Conservation (phyloP, 2,797 vertebrate genomes). For the Epinephelus awoara region DNA sequence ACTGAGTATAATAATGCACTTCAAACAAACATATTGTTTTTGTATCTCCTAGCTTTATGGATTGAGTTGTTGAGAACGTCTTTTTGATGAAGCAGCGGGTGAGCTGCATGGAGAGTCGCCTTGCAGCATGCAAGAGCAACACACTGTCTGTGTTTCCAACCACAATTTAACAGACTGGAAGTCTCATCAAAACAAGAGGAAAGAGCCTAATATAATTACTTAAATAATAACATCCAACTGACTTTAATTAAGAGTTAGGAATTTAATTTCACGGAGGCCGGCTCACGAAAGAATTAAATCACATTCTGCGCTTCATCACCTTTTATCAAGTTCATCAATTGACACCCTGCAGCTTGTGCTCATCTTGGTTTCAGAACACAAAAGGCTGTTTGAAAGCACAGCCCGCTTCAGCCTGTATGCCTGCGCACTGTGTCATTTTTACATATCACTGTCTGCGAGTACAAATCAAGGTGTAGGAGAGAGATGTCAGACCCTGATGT, state of each 20-base stretch:
- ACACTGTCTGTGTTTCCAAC: constrained; percentile 20
- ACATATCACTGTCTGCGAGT: constrained; percentile 31
- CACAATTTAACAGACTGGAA: constrained; percentile 30
- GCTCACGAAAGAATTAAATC: constrained; percentile 61
- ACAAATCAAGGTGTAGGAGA: constrained; percentile 47
- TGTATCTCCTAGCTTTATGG: background rate
- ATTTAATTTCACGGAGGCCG: constrained; percentile 70
- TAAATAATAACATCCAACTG: constrained; percentile 59
- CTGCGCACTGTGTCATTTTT: constrained; percentile 6
- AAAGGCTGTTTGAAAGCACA: constrained; percentile 16
- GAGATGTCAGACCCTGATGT: constrained; percentile 35
- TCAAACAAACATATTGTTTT: constrained; percentile 5
- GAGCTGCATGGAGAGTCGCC: constrained; percentile 8
- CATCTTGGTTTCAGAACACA: constrained; percentile 34
- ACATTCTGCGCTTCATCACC: constrained; percentile 53
- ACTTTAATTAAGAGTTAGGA: constrained; percentile 68
- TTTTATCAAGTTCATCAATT: constrained; percentile 60
- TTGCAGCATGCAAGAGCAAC: constrained; percentile 3
- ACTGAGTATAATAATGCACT: constrained; percentile 6
- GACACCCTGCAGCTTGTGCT: constrained; percentile 50
- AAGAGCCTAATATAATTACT: constrained; percentile 45
- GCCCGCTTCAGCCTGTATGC: constrained; percentile 31
- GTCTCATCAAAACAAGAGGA: constrained; percentile 33
- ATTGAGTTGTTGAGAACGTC: constrained; percentile 22
- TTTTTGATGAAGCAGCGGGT: constrained; percentile 21